Evolutionary conservation across 2,888 invertebrate genomes (phyloP), one percentile per base, ranked within the genome.

Genomic region (Volucella inflata): DNA sequence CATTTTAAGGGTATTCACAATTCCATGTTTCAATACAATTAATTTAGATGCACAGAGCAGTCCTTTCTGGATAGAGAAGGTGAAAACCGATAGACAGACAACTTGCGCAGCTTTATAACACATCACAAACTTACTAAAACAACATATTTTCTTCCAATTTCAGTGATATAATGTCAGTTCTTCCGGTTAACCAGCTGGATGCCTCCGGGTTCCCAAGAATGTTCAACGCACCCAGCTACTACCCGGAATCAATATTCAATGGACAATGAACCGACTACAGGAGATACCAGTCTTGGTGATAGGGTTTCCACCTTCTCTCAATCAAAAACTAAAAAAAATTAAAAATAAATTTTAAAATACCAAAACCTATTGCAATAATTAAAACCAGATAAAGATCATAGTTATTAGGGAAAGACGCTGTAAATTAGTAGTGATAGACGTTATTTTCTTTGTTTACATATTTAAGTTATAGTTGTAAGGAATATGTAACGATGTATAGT

Each of bases 181-280:
- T 92, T 84, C 92, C 92, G 65, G 92, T 92, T 48, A 91, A 90
- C 87, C 92, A 92, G 87, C 85, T 92, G 88, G 92, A 92, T 89
- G 90, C 90, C 2, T 90, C 89, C 80, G 91, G 90, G 55, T 92
- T 92, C 82, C 91, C 92, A 82, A 90, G 92, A 87, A 91, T 92
- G 91, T 92, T 92, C 87, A 92, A 92, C 87, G 90, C 92, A 17
- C 90, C 91, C 21, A 91, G 91, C 80, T 92, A 92, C 88, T 92
- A 92, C 89, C 91, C 92, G 44, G 92, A 92, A 87, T 90, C 91
- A 11, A 91, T 92, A 87, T 92, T 92, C 87, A 92, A 91, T 88
- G 90, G 91, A 30, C 91, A 92, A 89, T 92, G 75, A 84, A 81
- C n/a, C 38, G 48, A 8, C 11, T 17, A 50, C 12, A 38, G 38